Evolutionary conservation across 2,797 vertebrate genomes (phyloP), one percentile per base, ranked within the genome.

Genomic region (Ambastaia sidthimunki): DNA sequence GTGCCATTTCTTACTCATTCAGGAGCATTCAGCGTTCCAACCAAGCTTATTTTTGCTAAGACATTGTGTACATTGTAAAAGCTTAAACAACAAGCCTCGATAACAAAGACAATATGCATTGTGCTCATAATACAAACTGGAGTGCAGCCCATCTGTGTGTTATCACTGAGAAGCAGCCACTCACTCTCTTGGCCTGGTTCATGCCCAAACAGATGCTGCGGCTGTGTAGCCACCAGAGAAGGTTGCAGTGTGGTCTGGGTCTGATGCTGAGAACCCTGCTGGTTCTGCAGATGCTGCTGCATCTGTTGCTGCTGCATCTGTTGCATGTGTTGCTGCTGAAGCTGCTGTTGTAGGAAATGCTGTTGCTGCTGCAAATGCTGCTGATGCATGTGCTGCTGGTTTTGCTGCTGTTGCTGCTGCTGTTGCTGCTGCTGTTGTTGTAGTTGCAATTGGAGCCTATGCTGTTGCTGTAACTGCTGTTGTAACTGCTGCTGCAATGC

Each of bases 171-270:
- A 31, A 28, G 2, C n/a, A 37, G 34, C 2, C 65, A 96, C 97
- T 95, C 90, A 99, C 98, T 94, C 77, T 99, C 97, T 79, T 93
- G 91, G 0, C 95, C 93, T 0, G 95, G 96, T 87, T 99, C 97
- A 0, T 99, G 98, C 47, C 97, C 98, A 41, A 95, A 97, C 9
- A 99, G 93, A 19, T 94, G 96, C 3, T 94, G 94, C 44, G 90
- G 87, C 25, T 88, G 91, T 19, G 93, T 90, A 11, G 88, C 90
- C 19, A 92, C 94, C 52, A 87, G 85, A 66, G 93, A 95, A 12
- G 93, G 93, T 57, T 94, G 85, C 60, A 93, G 88, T 3, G 91
- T 89, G 0, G 92, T 89, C 7, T 86, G 83, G 84, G 93, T 94
- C 67, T 84, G 88, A 81, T 93, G 94, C 48, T 91, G 86, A 72